Base-by-base conservation (phyloP, 2,888 invertebrate species). In the Isotomurus palustris region DNA sequence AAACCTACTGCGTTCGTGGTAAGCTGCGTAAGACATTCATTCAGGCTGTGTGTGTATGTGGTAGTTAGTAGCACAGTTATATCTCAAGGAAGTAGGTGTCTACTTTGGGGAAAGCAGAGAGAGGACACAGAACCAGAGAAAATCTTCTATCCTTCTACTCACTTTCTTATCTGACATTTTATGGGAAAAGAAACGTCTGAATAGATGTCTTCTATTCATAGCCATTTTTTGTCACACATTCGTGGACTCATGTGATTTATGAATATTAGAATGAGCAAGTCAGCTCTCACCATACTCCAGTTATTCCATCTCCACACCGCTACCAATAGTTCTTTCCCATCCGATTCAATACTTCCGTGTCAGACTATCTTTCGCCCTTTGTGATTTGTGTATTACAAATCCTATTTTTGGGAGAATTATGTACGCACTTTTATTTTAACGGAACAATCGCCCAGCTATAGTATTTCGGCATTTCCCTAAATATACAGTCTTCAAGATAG, bases 181-280 rank as follows among this genome's bases (percentile, higher is more conserved):
- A 68, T 68, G 68, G 64, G 56, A 58, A 56, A 58, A 56, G 53
- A 56, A 60, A 58, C 50, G 56, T 56, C 56, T 55, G 56, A 60
- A 60, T 64, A 57, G 58, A 60, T 64, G 58, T 63, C 62, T 50
- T 54, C 38, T 62, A 58, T 61, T 56, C 61, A 62, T 68, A 58
- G 58, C 56, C 58, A 64, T 65, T 67, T 64, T 65, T 65, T 57
- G 59, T 50, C 49, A 56, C 51, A 60, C 58, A 56, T 43, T 36
- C 55, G 35, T 56, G 47, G 54, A 53, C 56, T 60, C 59, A 51
- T 57, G 66, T 68, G 68, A 68, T 68, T 68, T 68, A 68, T 68
- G 68, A 68, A 68, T 68, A 68, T 68, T 68, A 64, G 64, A 66
- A 64, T 64, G 68, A 58, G 44, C 58, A 60, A 57, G 65, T 60